Percentiles rank a stretch among this genome's conserved stretches.
Conservation (phyloP, 1,140 invertebrate genomes). For the Colletes gigas region DNA sequence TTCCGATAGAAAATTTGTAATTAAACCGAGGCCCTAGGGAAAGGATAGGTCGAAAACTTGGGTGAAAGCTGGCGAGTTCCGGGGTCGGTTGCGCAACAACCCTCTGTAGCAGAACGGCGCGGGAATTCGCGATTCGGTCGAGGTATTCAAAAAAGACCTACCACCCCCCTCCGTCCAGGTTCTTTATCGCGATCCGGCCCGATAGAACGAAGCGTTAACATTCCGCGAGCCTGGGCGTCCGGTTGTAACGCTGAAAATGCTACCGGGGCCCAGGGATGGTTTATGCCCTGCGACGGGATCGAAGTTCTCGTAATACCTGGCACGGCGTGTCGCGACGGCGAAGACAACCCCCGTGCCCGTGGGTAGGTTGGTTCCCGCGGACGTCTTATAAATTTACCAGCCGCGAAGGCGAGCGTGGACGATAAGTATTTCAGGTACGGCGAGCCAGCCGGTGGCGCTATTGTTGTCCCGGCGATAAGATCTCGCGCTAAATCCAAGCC, state of each 20-base stretch:
- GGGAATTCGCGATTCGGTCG: neutral
- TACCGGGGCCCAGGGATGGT: neutral
- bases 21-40: too few relatives aligned
- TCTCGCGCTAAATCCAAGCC: slow-evolving; percentile 69
- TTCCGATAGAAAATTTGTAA: too few relatives aligned
- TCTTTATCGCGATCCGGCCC: neutral
- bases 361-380: slow-evolving; percentile 7
- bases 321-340: slow-evolving; percentile 6
- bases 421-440: slow-evolving; percentile 68
- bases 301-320: slow-evolving; percentile 30
- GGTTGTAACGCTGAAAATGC: neutral
- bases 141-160: neutral
- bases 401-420: slow-evolving; percentile 35
- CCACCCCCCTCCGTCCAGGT: neutral
- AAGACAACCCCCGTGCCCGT: neutral
- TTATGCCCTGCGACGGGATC: slow-evolving; percentile 26
- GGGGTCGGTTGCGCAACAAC: neutral
- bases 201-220: slow-evolving; percentile 6
- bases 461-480: slow-evolving; percentile 72
- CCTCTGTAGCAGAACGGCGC: neutral
- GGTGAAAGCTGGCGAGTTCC: neutral
- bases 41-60: neutral
- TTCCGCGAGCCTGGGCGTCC: neutral
- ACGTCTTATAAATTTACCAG: slow-evolving; percentile 63
- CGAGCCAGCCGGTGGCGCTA: slow-evolving; percentile 58